These are phyloP conservation scores for Rhinopomastus cyanomelas DNA, from an alignment of 2,113 vertebrate genomes.

Conservation along the genomic window DNA sequence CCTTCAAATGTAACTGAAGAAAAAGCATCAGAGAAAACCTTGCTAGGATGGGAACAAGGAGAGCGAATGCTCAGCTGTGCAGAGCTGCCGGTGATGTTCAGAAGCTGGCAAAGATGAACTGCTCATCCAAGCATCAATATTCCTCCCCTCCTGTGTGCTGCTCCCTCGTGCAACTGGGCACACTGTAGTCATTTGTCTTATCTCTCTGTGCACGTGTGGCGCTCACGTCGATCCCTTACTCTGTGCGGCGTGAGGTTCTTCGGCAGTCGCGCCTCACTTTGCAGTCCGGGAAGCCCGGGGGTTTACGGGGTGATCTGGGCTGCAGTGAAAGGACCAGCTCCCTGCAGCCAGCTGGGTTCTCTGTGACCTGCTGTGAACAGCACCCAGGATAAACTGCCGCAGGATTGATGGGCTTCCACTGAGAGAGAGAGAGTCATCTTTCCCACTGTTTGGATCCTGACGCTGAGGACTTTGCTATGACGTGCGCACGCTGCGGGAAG, in stretches of 20 bases:
- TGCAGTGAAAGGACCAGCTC: too few species aligned
- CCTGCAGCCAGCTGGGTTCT: background rate
- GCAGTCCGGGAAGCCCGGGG: background rate
- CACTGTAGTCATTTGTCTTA: background rate
- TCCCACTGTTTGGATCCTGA: background rate
- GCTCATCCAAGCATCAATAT: background rate
- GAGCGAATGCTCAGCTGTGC: background rate
- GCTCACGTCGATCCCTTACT: background rate
- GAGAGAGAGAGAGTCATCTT: constrained; percentile 13
- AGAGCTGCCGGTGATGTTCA: constrained; percentile 1
- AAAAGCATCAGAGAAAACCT: constrained; percentile 7
- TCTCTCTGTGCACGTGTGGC: background rate
- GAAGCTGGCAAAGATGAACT: background rate
- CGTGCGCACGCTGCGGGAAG: background rate
- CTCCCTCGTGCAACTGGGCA: background rate
- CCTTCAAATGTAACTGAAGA: constrained; percentile 12
- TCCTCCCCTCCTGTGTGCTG: background rate
- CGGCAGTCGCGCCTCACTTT: background rate
- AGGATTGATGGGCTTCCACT: background rate
- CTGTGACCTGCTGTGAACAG: background rate
- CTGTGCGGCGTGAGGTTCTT: background rate
- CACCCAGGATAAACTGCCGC: background rate
- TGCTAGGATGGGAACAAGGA: background rate
- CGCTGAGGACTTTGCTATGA: background rate
- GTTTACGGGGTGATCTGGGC: background rate